Evolutionary conservation across 1,140 invertebrate species (phyloP), one percentile per base, ranked within the genome.

Genomic region (Psilanteris sp.): DNA sequence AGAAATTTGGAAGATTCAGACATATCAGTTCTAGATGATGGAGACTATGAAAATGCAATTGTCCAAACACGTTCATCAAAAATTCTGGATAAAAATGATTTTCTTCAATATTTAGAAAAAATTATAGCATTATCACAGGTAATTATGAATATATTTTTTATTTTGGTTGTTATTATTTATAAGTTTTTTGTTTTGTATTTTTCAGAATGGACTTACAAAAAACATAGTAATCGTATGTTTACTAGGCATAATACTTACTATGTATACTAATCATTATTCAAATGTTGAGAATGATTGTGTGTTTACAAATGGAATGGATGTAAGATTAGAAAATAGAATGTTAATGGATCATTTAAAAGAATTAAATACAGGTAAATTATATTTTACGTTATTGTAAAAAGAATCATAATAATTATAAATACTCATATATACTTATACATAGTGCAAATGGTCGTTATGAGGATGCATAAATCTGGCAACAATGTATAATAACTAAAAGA

Each of bases 1-100:
- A 71, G 15, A 39, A 62, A 26, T 52, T 55, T 7, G 6, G 67
- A 59, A 44, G 57, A 55, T 31, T 71, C 67, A n/a, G 67, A 71
- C 41, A 71, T 71, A 62, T 71, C 55, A 32, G 14, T 71, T 39
- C 46, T 71, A 31, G 67, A 71, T n/a, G n/a, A n/a, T 1, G 48
- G 31, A 1, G 57, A 71, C 39, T 71, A 39, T 48, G 57, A 71
- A 14, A 55, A 48, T 48, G 36, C 8, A 0, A 62, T 55, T 62
- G 55, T 71, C 24, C n/a, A 14, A 31, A 54, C 22, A 54, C 41
- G 32, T 39, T 16, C 11, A 48, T 71, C 48, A 13, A 37, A 0
- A 2, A 34, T 6, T 32, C 8, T 61, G 29, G 39, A 71, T 11
- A 54, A 39, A 48, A 62, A 8, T 4, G 46, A 71, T 26, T 0